phyloP scores from a whole-genome alignment of 2,113 vertebrate genomes.

The Dunckerocampus dactyliophorus region DNA sequence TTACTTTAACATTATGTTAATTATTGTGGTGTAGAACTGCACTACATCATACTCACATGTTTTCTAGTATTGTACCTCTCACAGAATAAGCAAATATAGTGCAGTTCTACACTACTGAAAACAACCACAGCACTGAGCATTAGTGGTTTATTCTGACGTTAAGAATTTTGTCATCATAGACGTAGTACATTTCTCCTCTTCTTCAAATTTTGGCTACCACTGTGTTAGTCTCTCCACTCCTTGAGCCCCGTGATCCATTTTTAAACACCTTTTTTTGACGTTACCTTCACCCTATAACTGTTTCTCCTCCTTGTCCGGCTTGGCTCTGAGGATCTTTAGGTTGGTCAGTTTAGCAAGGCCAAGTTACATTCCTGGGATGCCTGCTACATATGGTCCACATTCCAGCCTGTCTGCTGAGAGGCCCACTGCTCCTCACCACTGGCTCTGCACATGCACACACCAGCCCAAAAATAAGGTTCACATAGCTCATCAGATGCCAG shows the following conservation, averaged over 20 bases:
- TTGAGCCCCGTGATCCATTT: conserved; percentile 1
- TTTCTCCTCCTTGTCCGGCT: conserved; percentile 34
- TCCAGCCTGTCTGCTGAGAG: conserved; percentile 83
- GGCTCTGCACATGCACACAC: conserved; percentile 52
- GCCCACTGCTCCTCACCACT: conserved; percentile 69
- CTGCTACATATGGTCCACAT: conserved; percentile 97
- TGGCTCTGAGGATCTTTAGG: conserved; percentile 60
- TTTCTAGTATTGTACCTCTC: too few relatives aligned
- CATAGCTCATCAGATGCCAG: conserved; percentile 14
- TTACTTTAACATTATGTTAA: too few relatives aligned
- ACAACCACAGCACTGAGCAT: too few relatives aligned
- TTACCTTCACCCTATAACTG: conserved; percentile 18
- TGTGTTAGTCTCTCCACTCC: conserved; percentile 1
- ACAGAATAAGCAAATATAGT: too few relatives aligned
- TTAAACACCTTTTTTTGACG: conserved; percentile 11
- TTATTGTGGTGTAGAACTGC: too few relatives aligned
- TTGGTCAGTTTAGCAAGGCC: conserved; percentile 77
- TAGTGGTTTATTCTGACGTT: background rate
- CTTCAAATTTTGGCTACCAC: conserved; percentile 3
- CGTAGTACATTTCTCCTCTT: background rate
- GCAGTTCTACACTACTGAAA: too few relatives aligned
- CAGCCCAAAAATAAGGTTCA: conserved; percentile 44
- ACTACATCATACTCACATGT: too few relatives aligned
- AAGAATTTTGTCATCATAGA: background rate
- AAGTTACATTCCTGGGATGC: conserved; percentile 87